These are phyloP conservation scores for Gila robusta DNA, from an alignment of 2,797 vertebrate genomes.

Conservation along the genomic window DNA sequence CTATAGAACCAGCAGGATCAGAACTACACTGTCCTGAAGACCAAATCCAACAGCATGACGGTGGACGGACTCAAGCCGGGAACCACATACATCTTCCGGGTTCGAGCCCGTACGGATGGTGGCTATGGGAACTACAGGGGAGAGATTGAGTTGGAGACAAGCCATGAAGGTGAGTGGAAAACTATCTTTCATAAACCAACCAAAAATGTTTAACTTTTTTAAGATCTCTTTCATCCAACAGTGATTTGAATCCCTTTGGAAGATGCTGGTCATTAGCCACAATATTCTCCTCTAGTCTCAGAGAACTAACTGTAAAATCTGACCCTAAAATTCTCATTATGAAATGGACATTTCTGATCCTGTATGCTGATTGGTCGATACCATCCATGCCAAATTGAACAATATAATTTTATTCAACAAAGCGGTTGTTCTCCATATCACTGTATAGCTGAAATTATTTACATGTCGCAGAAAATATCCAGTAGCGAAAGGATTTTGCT, in stretches of 20 bases:
- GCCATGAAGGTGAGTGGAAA: constrained; percentile 79
- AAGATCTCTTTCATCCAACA: background rate
- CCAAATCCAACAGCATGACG: constrained; percentile 86
- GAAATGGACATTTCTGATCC: background rate
- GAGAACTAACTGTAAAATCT: background rate
- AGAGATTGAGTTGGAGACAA: constrained; percentile 87
- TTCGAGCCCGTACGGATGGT: constrained; percentile 81
- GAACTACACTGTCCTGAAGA: constrained; percentile 88
- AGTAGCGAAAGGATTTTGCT: background rate
- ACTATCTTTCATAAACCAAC: background rate
- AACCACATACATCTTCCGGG: constrained; percentile 85
- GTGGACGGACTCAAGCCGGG: constrained; percentile 86
- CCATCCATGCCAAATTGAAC: background rate
- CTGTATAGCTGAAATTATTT: background rate
- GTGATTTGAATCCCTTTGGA: background rate
- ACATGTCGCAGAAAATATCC: background rate
- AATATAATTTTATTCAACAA: background rate
- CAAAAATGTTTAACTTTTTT: background rate
- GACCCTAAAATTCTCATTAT: too few relatives aligned
- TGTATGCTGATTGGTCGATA: background rate
- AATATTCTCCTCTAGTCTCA: background rate
- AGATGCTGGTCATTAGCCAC: background rate
- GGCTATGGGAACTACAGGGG: constrained; percentile 85
- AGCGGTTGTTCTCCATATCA: background rate
- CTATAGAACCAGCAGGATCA: constrained; percentile 85